Percentiles rank a stretch among this genome's conserved stretches.
Conservation (phyloP, 1,140 invertebrate species). For the Conus ventricosus region DNA sequence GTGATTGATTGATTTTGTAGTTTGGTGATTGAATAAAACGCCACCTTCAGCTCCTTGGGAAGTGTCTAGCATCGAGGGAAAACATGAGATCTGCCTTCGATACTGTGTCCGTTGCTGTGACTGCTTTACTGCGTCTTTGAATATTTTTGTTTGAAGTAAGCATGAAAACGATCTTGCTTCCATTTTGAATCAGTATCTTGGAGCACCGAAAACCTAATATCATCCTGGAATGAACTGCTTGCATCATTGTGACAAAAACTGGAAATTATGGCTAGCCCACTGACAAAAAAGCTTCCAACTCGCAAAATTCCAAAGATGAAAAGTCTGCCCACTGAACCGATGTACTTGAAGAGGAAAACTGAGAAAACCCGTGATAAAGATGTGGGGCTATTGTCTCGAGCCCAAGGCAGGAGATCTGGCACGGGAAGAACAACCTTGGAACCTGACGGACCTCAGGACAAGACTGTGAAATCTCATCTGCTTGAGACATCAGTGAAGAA, state of each 20-base stretch:
- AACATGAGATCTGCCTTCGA: not conserved
- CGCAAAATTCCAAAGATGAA: not conserved
- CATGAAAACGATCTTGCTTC: not conserved
- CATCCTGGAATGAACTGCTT: not conserved
- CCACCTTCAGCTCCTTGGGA: not conserved
- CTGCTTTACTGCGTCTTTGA: not conserved
- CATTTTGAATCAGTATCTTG: not conserved
- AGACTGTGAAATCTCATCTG: not conserved
- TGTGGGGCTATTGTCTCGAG: not conserved
- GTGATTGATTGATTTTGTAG: not conserved
- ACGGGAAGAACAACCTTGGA: not conserved
- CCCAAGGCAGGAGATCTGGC: not conserved
- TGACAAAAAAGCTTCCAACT: not conserved
- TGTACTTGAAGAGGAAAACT: slow-evolving; percentile 2
- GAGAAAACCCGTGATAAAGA: not conserved
- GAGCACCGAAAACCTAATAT: not conserved
- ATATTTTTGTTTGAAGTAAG: not conserved
- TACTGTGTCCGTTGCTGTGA: not conserved
- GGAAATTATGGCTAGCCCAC: not conserved
- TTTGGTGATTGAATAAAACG: not conserved
- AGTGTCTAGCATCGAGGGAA: not conserved
- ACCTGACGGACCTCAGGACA: not conserved
- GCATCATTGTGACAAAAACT: not conserved
- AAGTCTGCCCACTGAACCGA: not conserved
- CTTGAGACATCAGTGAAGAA: not conserved